Evolutionary conservation across 2,113 vertebrate genomes (phyloP), one percentile per base, ranked within the genome.

Genomic region (Sturnira hondurensis): DNA sequence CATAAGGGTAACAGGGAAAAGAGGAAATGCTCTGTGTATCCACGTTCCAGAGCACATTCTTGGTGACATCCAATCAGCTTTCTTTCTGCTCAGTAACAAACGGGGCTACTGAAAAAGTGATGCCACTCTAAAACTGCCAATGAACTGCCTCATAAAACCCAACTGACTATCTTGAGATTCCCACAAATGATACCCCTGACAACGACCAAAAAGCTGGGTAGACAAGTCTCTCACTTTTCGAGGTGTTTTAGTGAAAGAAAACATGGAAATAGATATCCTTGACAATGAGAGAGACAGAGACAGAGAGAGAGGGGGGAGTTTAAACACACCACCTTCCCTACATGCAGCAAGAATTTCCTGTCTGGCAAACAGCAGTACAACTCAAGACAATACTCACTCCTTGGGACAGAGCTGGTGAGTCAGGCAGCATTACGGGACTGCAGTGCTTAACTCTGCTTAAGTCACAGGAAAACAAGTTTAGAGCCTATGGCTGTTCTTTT

Each of bases 331-430:
- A 26, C 67, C 33, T 50, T 89, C 73, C 84, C 24, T 68, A 73
- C 7, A 58, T 11, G 33, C 38, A 87, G 61, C 54, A 87, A 74
- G 84, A 88, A 93, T 89, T 95, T 97, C 71, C 93, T 92, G 80
- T 73, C 81, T 63, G 84, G 58, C 47, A 41, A 26, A 68, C 50
- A 19, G 73, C 14, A 89, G 52, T 71, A 52, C 65, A 91, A 86
- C 87, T 47, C 52, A 50, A 77, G 90, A 74, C 92, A 92, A 87
- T 86, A 78, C 43, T 85, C 70, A 43, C 36, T 87, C 70, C 91
- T 93, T 13, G 67, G 63, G 16, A 65, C 73, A 67, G 31, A 92
- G 54, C 38, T 33, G 43, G 24, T 36, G 85, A 82, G 14, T 93
- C 58, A 78, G 36, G 65, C 71, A 71, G 58, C 33, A 22, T n/a